Conservation (phyloP, 2,888 invertebrate species). For the Caenorhabditis sp. region DNA sequence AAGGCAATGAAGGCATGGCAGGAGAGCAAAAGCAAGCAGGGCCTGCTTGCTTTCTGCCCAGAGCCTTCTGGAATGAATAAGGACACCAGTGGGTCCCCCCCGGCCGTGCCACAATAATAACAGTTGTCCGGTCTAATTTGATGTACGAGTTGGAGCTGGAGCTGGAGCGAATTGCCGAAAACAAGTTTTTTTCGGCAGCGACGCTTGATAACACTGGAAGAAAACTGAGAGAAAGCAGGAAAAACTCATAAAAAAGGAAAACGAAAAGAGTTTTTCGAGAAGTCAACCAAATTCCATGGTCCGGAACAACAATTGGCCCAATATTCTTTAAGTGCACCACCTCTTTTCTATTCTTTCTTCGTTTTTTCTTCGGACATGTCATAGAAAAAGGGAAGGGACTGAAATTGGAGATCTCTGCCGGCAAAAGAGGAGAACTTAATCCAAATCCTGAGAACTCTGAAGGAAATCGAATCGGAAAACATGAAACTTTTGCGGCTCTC, state of each 20-base stretch:
- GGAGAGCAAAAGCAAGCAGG: no score
- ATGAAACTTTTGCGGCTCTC: conserved; percentile 4
- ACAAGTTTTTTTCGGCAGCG: conserved; percentile 13
- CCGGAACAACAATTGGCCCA: conserved; percentile 29
- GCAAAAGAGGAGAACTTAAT: background rate
- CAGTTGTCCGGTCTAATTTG: conserved; percentile 46
- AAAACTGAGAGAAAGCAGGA: background rate
- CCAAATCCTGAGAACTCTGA: no score
- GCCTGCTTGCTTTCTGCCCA: background rate
- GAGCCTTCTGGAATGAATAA: background rate
- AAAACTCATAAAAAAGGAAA: background rate
- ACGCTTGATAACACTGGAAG: conserved; percentile 21
- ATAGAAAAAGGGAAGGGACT: background rate
- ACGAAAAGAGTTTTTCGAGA: conserved; percentile 12
- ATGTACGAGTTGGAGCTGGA: conserved; percentile 41
- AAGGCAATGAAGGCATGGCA: no score
- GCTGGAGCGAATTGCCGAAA: conserved; percentile 4
- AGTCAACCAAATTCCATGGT: conserved; percentile 26
- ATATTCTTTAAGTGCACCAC: conserved; percentile 49
- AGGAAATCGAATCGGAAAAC: background rate
- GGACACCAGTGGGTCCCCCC: conserved; percentile 1
- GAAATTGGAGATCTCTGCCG: background rate
- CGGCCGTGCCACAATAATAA: conserved; percentile 25
- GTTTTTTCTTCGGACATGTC: conserved; percentile 7
- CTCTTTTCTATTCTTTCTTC: conserved; percentile 22